These are phyloP conservation scores for Psittacara wagleri DNA, from an alignment of 2,113 vertebrate species.

Conservation along the genomic window DNA sequence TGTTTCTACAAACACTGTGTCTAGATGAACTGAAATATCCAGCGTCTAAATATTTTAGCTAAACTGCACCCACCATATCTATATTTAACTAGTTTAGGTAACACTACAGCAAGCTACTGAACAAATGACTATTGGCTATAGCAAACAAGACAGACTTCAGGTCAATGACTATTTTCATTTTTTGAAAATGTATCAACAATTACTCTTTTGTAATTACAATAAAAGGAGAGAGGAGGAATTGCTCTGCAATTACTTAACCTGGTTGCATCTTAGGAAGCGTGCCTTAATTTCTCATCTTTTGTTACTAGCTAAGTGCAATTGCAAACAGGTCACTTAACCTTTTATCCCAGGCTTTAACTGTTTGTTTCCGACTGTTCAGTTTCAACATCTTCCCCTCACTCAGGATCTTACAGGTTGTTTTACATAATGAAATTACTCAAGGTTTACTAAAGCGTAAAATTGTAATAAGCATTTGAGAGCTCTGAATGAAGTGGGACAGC, in stretches of 20 bases:
- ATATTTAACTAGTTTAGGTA: background rate
- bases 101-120: background rate
- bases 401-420: background rate
- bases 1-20: background rate
- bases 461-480: background rate
- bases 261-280: fast-evolving
- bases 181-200: background rate
- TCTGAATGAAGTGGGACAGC: background rate
- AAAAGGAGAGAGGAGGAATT: background rate
- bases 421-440: background rate
- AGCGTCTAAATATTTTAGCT: background rate
- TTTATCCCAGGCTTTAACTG: background rate
- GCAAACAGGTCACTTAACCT: background rate
- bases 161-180: background rate
- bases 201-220: background rate
- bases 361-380: background rate
- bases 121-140: background rate
- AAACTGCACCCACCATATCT: background rate
- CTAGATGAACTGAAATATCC: background rate
- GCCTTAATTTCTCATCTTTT: background rate
- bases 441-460: background rate
- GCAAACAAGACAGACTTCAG: background rate
- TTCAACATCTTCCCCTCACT: background rate
- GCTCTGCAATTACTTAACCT: background rate
- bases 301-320: background rate